A percentile compares a stretch with the other conserved stretches of the same genome.
phyloP scores from a whole-genome alignment of 2,888 invertebrate genomes.

The Lycocerus yunnanus region DNA sequence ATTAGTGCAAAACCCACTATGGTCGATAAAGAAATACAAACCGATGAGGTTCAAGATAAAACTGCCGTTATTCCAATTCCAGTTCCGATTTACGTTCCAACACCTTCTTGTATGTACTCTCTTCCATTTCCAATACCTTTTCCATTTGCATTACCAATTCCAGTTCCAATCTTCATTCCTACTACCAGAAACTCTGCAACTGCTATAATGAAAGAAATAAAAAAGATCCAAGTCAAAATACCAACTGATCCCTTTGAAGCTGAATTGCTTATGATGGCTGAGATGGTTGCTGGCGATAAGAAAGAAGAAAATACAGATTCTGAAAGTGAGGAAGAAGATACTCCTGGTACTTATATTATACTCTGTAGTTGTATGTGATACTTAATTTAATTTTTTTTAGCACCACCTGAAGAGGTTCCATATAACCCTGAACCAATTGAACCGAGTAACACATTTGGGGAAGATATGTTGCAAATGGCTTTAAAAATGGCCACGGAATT shows the following conservation, averaged over 20 bases:
- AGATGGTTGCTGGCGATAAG: constrained; percentile 88
- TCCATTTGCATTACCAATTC: constrained; percentile 85
- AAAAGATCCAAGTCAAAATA: constrained; percentile 88
- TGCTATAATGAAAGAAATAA: constrained; percentile 87
- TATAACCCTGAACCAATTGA: constrained; percentile 66
- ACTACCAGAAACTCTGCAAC: constrained; percentile 84
- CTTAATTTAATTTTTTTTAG: constrained; percentile 6
- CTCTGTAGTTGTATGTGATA: no score
- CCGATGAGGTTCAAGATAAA: constrained; percentile 67
- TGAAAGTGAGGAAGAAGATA: constrained; percentile 30
- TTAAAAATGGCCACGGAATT: constrained; percentile 85
- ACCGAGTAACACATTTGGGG: constrained; percentile 69
- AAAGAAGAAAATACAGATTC: constrained; percentile 70
- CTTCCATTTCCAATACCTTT: constrained; percentile 83
- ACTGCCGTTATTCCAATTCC: constrained; percentile 81
- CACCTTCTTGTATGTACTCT: constrained; percentile 85
- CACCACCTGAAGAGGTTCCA: constrained; percentile 58
- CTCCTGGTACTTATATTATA: no score
- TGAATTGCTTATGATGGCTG: constrained; percentile 92
- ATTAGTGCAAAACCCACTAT: constrained; percentile 74
- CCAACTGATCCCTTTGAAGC: constrained; percentile 93
- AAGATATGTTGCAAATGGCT: constrained; percentile 85
- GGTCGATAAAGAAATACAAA: constrained; percentile 71
- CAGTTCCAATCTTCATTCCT: constrained; percentile 88
- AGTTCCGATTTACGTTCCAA: constrained; percentile 86